phyloP scores from a whole-genome alignment of 2,797 vertebrate genomes.

The Xerus rutilus region DNA sequence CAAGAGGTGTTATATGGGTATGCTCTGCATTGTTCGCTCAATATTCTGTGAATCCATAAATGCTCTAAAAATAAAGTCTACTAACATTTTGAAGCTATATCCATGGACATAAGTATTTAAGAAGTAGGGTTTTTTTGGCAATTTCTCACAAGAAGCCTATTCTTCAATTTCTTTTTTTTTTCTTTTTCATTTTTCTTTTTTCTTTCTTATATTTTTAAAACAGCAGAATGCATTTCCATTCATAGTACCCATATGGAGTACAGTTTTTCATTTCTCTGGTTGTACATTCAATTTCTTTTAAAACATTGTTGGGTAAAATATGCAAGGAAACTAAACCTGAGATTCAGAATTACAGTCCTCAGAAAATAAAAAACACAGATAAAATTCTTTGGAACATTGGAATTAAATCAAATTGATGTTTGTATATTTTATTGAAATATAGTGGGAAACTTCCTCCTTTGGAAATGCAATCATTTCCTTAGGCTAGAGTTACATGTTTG shows the following conservation, averaged over 20 bases:
- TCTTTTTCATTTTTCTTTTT: too few species aligned
- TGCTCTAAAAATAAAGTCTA: background rate
- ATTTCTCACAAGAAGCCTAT: slow-evolving; percentile 52
- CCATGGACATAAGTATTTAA: background rate
- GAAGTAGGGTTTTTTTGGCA: slow-evolving; percentile 47
- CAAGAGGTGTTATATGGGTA: background rate
- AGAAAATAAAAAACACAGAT: slow-evolving; percentile 28
- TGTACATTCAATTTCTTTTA: background rate
- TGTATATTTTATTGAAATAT: slow-evolving; percentile 8
- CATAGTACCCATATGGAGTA: too few species aligned
- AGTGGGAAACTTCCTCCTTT: background rate
- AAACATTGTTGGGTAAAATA: background rate
- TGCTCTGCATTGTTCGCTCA: background rate
- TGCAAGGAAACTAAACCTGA: background rate
- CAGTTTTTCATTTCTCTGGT: too few species aligned
- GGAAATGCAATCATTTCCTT: background rate
- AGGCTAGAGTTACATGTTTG: background rate
- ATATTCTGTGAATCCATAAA: slow-evolving; percentile 3
- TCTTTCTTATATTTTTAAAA: too few species aligned
- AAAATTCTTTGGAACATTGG: background rate
- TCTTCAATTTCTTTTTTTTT: slow-evolving; percentile 10
- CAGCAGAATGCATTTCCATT: too few species aligned
- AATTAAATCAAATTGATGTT: background rate
- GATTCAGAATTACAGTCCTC: background rate
- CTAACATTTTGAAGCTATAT: background rate